Conservation (phyloP, 2,888 invertebrate species). For the Agrochola litura region DNA sequence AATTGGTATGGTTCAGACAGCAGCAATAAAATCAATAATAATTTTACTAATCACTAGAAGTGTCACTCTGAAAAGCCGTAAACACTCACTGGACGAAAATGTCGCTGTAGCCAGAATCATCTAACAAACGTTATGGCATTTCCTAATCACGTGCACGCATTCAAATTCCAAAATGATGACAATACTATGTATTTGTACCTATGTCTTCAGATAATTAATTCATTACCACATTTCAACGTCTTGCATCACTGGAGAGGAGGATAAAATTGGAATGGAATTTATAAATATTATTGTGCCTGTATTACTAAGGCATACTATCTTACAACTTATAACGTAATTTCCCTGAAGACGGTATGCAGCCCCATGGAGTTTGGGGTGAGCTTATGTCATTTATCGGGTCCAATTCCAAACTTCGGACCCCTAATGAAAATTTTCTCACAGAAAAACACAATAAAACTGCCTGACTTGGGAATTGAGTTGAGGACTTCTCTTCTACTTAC, state of each 20-base stretch:
- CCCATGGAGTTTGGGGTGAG: background rate
- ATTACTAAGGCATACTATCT: background rate
- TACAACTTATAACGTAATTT: background rate
- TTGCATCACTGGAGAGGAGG: background rate
- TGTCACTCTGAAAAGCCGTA: constrained; percentile 1
- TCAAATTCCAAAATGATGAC: constrained; percentile 21
- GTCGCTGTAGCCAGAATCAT: constrained; percentile 7
- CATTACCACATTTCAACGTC: background rate
- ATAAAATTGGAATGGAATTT: background rate
- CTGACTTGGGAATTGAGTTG: constrained; percentile 14
- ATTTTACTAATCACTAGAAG: background rate
- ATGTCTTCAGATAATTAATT: background rate
- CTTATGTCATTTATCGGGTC: constrained; percentile 16
- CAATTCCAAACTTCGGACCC: constrained; percentile 20
- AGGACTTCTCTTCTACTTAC: background rate
- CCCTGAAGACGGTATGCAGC: background rate
- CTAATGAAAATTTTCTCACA: constrained; percentile 20
- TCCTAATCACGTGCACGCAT: constrained; percentile 26
- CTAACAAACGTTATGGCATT: constrained; percentile 15
- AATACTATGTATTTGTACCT: background rate
- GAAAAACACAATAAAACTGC: constrained; percentile 14
- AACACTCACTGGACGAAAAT: constrained; percentile 23
- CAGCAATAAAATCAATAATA: constrained; percentile 1
- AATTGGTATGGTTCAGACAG: background rate
- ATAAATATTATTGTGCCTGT: background rate